These are phyloP conservation scores for Cephus pygmeus DNA, from an alignment of 2,888 invertebrate genomes.

Conservation along the genomic window DNA sequence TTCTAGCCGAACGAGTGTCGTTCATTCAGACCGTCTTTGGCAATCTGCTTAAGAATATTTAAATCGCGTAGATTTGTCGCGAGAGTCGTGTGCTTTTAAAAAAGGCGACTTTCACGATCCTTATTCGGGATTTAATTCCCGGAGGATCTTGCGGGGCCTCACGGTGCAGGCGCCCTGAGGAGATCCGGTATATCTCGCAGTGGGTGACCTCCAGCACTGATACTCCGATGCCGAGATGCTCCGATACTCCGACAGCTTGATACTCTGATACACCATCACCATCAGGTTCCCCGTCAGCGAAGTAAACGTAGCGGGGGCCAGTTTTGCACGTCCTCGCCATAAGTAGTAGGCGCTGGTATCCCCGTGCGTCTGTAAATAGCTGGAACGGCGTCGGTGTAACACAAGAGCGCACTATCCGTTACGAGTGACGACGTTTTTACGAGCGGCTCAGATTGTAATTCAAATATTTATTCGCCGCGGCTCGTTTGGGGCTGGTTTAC, in stretches of 20 bases:
- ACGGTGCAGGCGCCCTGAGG: constrained; percentile 3
- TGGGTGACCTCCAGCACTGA: constrained; percentile 19
- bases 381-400: constrained; percentile 18
- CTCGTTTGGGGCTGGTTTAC: constrained; percentile 42
- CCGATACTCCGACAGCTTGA: background rate
- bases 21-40: background rate
- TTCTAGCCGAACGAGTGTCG: background rate
- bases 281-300: background rate
- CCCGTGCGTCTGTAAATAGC: background rate
- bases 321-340: background rate
- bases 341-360: background rate
- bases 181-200: constrained; percentile 21
- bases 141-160: background rate
- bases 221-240: background rate
- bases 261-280: constrained; percentile 1
- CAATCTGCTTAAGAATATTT: constrained; percentile 28
- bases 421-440: constrained; percentile 62
- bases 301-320: background rate
- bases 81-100: constrained; percentile 11
- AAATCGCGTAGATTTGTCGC: constrained; percentile 33
- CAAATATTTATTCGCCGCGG: constrained; percentile 56
- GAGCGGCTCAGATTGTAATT: constrained; percentile 58
- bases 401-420: constrained; percentile 46
- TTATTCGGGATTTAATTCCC: constrained; percentile 9
- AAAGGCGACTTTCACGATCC: background rate